These are phyloP conservation scores for Anoncus sp. DNA, from an alignment of 2,888 invertebrate genomes.

Conservation along the genomic window DNA sequence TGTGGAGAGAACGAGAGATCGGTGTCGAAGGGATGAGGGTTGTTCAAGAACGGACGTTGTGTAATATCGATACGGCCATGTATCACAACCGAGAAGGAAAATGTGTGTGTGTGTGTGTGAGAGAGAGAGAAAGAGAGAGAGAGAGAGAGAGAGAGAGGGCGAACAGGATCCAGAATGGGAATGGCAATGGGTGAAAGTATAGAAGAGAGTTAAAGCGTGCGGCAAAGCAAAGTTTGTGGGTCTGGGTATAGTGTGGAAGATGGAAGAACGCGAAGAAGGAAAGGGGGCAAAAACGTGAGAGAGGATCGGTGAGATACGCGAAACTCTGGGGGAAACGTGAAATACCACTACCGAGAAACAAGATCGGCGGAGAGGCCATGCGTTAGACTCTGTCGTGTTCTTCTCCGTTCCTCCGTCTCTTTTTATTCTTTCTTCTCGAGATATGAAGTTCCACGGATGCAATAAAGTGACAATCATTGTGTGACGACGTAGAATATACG, in stretches of 20 bases:
- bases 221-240: not conserved
- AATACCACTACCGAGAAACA: conserved; percentile 25
- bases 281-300: conserved; percentile 9
- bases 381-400: conserved; percentile 34
- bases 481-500: conserved; percentile 61
- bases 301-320: conserved; percentile 14
- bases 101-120: not conserved
- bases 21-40: conserved; percentile 46
- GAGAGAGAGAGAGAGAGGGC: conserved; percentile 16
- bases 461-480: conserved; percentile 73
- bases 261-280: conserved; percentile 13
- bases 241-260: not conserved
- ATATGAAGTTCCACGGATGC: conserved; percentile 69
- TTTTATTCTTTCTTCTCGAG: conserved; percentile 34
- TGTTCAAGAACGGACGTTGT: conserved; percentile 62
- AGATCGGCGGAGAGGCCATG: conserved; percentile 27
- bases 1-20: conserved; percentile 17
- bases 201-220: conserved; percentile 16
- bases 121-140: conserved; percentile 12
- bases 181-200: conserved; percentile 29
- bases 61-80: conserved; percentile 64
- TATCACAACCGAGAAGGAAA: conserved; percentile 42
- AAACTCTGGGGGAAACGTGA: conserved; percentile 28
- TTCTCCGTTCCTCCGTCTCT: conserved; percentile 19
- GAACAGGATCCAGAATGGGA: not conserved